Conservation (phyloP, 2,797 vertebrate genomes). For the Paguma larvata region DNA sequence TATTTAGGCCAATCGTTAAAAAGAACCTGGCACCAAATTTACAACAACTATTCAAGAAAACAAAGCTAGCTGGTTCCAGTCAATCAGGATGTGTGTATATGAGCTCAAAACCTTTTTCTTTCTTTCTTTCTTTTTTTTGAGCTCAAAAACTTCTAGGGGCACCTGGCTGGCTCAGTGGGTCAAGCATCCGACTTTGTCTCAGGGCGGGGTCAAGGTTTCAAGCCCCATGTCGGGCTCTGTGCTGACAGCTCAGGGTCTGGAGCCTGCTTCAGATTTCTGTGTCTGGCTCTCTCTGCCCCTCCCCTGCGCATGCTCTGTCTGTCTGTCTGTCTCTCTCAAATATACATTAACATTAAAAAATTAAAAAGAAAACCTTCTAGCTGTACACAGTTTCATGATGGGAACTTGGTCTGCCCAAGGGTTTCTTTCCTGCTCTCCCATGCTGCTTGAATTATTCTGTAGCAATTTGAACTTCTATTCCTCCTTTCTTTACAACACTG, state of each 20-base stretch:
- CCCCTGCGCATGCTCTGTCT: no score
- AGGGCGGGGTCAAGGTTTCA: no score
- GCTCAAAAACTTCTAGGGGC: not conserved
- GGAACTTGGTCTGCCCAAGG: not conserved
- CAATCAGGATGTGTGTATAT: not conserved
- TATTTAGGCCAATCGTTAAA: not conserved
- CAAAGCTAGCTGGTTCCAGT: not conserved
- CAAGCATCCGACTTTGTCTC: no score
- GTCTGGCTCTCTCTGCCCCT: no score
- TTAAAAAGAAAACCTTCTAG: not conserved
- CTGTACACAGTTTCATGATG: not conserved
- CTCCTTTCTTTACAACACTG: not conserved
- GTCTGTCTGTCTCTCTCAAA: no score
- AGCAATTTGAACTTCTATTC: not conserved
- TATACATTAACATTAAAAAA: no score
- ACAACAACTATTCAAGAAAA: not conserved
- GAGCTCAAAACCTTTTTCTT: not conserved
- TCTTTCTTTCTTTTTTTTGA: not conserved
- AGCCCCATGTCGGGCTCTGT: no score
- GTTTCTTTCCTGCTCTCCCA: not conserved
- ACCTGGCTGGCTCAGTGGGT: no score
- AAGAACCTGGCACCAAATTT: not conserved
- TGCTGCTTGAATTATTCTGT: not conserved
- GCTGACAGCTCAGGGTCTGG: no score
- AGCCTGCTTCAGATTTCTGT: no score